These are phyloP conservation scores for Nephotettix cincticeps DNA, from an alignment of 1,140 invertebrate species.

Conservation along the genomic window DNA sequence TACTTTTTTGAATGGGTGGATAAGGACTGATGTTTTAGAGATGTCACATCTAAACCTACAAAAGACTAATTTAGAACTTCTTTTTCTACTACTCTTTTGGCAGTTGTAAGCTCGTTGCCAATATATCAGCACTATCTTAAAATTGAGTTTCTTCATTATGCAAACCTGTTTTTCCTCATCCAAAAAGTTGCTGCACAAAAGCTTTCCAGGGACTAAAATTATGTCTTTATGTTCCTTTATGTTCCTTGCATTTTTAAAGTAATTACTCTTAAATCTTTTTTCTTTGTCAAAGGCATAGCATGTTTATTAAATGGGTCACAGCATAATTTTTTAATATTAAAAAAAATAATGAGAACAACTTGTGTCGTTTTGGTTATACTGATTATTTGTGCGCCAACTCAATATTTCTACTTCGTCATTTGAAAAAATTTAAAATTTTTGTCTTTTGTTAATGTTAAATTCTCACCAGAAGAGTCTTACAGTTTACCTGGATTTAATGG, in stretches of 20 bases:
- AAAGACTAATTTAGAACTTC: neutral
- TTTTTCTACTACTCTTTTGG: neutral
- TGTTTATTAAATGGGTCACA: neutral
- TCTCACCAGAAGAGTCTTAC: no score
- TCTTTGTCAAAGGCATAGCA: neutral
- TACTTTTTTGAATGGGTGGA: neutral
- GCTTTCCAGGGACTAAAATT: neutral
- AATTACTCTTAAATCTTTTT: neutral
- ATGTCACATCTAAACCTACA: neutral
- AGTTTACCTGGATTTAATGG: no score
- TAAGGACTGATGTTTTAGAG: neutral
- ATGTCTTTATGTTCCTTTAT: neutral
- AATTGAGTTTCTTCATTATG: neutral
- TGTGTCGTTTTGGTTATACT: neutral
- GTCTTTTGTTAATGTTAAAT: neutral
- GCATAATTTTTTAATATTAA: neutral
- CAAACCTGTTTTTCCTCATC: neutral
- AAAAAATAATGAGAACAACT: constrained; percentile 5
- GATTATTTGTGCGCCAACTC: constrained; percentile 1
- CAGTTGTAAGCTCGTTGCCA: constrained; percentile 1
- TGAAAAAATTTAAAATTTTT: neutral
- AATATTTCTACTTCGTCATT: neutral
- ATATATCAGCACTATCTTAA: neutral
- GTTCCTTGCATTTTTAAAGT: neutral
- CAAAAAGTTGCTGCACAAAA: constrained; percentile 1